These are phyloP conservation scores for Pseudopleuronectes americanus DNA, from an alignment of 2,797 vertebrate genomes.

Conservation along the genomic window DNA sequence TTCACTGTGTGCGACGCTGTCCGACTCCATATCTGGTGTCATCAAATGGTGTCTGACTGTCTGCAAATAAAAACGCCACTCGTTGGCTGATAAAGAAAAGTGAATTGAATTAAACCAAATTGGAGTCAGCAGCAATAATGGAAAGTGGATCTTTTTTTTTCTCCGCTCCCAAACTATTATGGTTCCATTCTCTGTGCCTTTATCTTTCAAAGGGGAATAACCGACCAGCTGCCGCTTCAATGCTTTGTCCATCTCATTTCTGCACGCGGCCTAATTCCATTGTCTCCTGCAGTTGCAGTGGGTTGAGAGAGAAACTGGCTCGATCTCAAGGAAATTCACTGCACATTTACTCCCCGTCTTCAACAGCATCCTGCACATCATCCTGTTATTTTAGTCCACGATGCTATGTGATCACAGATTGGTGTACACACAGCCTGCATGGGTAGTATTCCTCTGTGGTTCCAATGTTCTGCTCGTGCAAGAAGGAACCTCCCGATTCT, in stretches of 20 bases:
- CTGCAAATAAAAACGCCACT: constrained; percentile 43
- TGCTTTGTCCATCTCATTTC: constrained; percentile 43
- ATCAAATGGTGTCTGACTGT: constrained; percentile 45
- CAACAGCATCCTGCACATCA: constrained; percentile 44
- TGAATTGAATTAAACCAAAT: constrained; percentile 58
- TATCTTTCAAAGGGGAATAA: constrained; percentile 47
- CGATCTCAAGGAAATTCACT: constrained; percentile 40
- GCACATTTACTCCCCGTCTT: constrained; percentile 40
- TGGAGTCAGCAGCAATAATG: constrained; percentile 36
- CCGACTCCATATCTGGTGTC: constrained; percentile 20
- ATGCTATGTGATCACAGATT: constrained; percentile 39
- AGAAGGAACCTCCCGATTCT: constrained; percentile 10
- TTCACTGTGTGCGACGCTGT: constrained; percentile 5
- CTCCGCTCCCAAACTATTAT: neutral
- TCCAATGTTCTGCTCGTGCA: neutral
- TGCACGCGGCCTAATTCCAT: constrained; percentile 44
- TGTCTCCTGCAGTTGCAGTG: constrained; percentile 38
- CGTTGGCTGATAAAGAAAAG: constrained; percentile 40
- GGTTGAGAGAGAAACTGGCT: constrained; percentile 45
- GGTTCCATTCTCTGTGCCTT: constrained; percentile 19
- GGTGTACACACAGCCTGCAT: constrained; percentile 16
- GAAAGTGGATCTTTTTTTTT: constrained; percentile 13
- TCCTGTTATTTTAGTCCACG: constrained; percentile 44
- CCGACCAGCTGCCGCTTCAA: constrained; percentile 32
- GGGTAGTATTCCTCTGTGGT: constrained; percentile 5